Evolutionary conservation across 2,888 invertebrate species (phyloP).

Genomic region (Chouioia cunea): DNA sequence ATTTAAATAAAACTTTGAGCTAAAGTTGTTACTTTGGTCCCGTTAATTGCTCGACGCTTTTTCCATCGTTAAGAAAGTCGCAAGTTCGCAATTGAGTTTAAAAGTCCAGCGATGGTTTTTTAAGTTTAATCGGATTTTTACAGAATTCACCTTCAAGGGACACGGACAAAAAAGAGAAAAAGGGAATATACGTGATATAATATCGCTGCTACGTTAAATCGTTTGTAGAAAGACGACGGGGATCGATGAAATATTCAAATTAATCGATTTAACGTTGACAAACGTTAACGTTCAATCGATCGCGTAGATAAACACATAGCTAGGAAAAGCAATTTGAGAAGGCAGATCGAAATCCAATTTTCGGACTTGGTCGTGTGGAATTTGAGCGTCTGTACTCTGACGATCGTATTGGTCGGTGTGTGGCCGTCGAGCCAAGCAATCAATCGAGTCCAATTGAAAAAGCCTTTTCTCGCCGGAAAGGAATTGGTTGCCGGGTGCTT

Average conservation of each 20-base stretch:
- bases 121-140: too few relatives aligned
- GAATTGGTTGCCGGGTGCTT: too few relatives aligned
- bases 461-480: too few relatives aligned
- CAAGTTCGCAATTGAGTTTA: too few relatives aligned
- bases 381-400: constrained; percentile 45
- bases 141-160: too few relatives aligned
- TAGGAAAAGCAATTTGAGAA: constrained; percentile 20
- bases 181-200: not conserved
- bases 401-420: constrained; percentile 11
- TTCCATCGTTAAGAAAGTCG: too few relatives aligned
- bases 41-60: too few relatives aligned
- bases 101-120: too few relatives aligned
- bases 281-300: constrained; percentile 29
- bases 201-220: not conserved
- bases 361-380: constrained; percentile 53
- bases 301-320: not conserved
- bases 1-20: too few relatives aligned
- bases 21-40: too few relatives aligned
- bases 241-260: constrained; percentile 9
- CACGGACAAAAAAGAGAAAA: not conserved
- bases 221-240: not conserved
- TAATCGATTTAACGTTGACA: constrained; percentile 18
- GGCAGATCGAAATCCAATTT: not conserved
- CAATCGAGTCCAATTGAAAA: constrained; percentile 22
- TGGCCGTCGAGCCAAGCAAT: constrained; percentile 13